A percentile compares a stretch with the other conserved stretches of the same genome.
Evolutionary conservation across 2,797 vertebrate genomes (phyloP).

Genomic region (Poeciliopsis gracilis): DNA sequence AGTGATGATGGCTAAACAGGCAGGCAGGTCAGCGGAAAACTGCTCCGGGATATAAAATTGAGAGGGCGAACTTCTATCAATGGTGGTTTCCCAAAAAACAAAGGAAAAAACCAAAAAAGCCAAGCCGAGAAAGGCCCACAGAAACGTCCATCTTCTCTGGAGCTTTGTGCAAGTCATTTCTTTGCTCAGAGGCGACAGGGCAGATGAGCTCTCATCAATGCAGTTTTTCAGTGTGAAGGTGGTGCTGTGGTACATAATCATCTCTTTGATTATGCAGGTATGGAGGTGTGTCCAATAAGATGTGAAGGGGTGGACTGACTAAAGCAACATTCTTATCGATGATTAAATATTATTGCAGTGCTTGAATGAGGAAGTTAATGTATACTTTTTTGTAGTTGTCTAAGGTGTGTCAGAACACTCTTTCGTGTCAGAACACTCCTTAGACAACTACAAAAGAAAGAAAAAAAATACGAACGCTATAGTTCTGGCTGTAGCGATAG

Average conservation of each 20-base stretch:
- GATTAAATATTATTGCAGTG: not conserved
- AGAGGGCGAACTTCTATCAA: not conserved
- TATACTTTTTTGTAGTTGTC: not conserved
- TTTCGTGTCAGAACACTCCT: not conserved
- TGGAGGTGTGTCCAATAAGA: slow-evolving; percentile 30
- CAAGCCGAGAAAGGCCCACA: not conserved
- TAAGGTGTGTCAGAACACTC: not conserved
- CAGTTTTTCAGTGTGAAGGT: not conserved
- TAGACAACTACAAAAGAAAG: no score
- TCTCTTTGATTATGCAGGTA: no score
- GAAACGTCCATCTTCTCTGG: fast-evolving
- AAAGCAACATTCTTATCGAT: not conserved
- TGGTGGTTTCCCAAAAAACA: slow-evolving; percentile 21
- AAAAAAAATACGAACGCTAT: slow-evolving; percentile 12
- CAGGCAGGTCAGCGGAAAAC: slow-evolving; percentile 61
- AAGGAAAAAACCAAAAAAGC: slow-evolving; percentile 16
- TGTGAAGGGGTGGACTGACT: not conserved
- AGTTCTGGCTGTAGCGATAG: not conserved
- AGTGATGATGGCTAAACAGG: slow-evolving; percentile 71
- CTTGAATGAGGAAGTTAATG: not conserved
- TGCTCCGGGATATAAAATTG: slow-evolving; percentile 23
- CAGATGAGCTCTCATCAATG: not conserved
- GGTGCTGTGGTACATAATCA: not conserved
- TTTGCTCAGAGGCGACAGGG: not conserved
- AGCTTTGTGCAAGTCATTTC: slow-evolving; percentile 5